Base-by-base conservation (phyloP, 2,113 vertebrate genomes). In the Xerus inauris region DNA sequence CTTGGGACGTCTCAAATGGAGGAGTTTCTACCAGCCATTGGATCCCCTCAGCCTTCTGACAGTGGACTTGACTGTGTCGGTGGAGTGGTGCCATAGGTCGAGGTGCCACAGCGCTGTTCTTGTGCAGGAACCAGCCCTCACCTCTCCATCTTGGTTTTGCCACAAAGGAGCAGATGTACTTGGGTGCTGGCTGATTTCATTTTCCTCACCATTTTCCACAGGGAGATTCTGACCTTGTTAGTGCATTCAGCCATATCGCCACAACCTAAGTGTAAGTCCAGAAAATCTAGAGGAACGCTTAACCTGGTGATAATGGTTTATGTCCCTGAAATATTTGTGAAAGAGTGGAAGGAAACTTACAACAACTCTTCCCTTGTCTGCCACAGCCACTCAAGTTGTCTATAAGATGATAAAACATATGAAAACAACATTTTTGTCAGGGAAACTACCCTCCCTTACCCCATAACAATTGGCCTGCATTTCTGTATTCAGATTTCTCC, bases 31-130 rank as follows among this genome's bases (percentile, higher is more conserved):
- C 98, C 99, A 99, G 98, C 99, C 99, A 98, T 99, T 99, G 98
- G 99, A 89, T 97, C 99, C 99, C 99, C 99, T 99, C 99, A 99
- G 99, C 97, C 99, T 99, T 98, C 99, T 99, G 98, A 99, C 99
- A 0, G 99, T 99, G 47, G 99, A 99, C 97, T 99, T 99, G 81
- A 99, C 99, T 93, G 99, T 99, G 98, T 99, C 99, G 20, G 99
- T 99, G 99, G 99, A 88, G 99, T 99, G 98, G 99, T 99, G 98
- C 99, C 99, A 98, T 47, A 28, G 45, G 75, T 30, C 24, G 38
- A 73, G 67, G 17, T 13, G 32, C 67, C 67, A 35, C 35, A 8
- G 35, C 32, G 32, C 65, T 62, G 69, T 72, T 40, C 38, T 40
- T 8, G 11, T 72, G 8, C n/a, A 72, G n/a, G 69, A 38, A 72